A percentile compares a stretch with the other conserved stretches of the same genome.
phyloP scores from a whole-genome alignment of 2,797 vertebrate species.

The Geotrypetes seraphini region DNA sequence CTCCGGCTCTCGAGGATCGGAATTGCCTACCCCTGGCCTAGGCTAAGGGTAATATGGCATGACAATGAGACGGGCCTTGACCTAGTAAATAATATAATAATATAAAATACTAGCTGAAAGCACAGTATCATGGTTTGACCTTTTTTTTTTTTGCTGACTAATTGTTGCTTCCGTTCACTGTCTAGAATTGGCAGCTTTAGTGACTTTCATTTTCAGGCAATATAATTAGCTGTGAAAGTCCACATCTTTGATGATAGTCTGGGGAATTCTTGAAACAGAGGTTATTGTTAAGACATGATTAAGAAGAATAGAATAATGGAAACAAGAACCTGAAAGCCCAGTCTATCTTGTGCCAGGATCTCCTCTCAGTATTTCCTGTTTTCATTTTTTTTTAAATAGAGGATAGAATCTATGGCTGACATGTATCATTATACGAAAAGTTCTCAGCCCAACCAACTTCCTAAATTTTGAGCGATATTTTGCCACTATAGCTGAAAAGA shows the following conservation, averaged over 20 bases:
- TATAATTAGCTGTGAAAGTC: constrained; percentile 27
- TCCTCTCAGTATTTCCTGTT: constrained; percentile 9
- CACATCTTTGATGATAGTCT: constrained; percentile 25
- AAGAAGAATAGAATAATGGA: constrained; percentile 8
- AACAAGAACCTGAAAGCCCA: not conserved
- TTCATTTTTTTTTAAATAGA: constrained; percentile 12
- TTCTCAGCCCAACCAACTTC: too few species aligned
- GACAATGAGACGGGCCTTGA: too few species aligned
- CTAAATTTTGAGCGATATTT: too few species aligned
- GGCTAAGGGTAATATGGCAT: too few species aligned
- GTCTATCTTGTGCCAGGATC: constrained; percentile 7
- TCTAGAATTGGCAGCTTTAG: constrained; percentile 15
- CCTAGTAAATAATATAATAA: constrained; percentile 5
- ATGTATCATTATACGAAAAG: constrained; percentile 24
- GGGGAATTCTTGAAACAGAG: constrained; percentile 18
- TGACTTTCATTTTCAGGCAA: constrained; percentile 21
- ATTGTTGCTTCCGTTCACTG: constrained; percentile 7
- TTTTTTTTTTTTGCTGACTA: not conserved
- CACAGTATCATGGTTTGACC: constrained; percentile 7
- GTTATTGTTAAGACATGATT: constrained; percentile 10
- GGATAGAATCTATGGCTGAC: constrained; percentile 36
- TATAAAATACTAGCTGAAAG: not conserved
- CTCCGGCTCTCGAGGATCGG: too few species aligned
- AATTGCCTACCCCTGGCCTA: too few species aligned
- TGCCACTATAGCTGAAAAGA: too few species aligned